Evolutionary conservation across 1,140 invertebrate genomes (phyloP).

Genomic region (Euwallacea fornicatus): DNA sequence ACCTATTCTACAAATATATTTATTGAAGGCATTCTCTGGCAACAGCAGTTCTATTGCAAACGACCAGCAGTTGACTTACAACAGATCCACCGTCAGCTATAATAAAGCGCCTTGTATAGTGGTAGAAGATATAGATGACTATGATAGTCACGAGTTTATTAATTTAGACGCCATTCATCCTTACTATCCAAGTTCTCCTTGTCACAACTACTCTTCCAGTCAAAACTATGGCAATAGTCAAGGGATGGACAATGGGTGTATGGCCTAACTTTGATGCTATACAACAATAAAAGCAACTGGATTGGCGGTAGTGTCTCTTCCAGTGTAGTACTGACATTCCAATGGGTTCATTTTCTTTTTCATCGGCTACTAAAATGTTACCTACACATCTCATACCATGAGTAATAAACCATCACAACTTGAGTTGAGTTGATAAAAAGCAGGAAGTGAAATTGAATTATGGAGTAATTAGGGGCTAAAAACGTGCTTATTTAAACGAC

Average conservation of each 20-base stretch:
- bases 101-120: conserved; percentile 48
- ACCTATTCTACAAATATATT: not conserved
- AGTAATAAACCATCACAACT: no score
- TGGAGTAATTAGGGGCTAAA: no score
- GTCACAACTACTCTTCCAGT: conserved; percentile 48
- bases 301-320: no score
- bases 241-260: conserved; percentile 51
- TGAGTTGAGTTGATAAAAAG: no score
- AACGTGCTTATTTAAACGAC: no score
- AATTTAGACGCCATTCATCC: conserved; percentile 46
- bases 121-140: conserved; percentile 48
- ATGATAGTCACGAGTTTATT: conserved; percentile 45
- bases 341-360: no score
- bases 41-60: conserved; percentile 35
- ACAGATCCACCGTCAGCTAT: not conserved
- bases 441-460: no score
- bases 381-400: no score
- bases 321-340: no score
- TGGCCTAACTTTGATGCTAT: conserved; percentile 42
- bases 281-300: no score
- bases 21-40: conserved; percentile 38
- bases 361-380: no score
- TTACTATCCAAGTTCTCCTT: conserved; percentile 44
- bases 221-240: conserved; percentile 44
- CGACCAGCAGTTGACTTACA: conserved; percentile 39